A percentile compares a stretch with the other conserved stretches of the same genome.
Evolutionary conservation across 2,797 vertebrate genomes (phyloP).

Genomic region (Kryptopterus vitreolus): DNA sequence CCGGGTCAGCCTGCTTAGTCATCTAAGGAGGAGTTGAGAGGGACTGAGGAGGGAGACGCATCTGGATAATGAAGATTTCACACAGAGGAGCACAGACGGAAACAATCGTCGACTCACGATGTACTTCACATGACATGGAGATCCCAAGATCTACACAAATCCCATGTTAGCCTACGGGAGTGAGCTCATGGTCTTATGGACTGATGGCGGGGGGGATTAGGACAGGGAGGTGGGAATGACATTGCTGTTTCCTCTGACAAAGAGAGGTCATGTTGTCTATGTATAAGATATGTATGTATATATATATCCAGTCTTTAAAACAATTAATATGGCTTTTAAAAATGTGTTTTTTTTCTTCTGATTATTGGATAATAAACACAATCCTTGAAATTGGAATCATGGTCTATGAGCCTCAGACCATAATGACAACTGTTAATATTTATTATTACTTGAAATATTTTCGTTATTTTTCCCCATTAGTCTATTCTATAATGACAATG

Average conservation of each 20-base stretch:
- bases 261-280: conserved; percentile 1
- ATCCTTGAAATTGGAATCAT: no score
- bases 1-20: conserved; percentile 38
- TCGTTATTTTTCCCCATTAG: no score
- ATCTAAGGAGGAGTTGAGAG: conserved; percentile 31
- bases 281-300: background rate
- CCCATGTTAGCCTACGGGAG: background rate
- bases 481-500: no score
- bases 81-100: conserved; percentile 40
- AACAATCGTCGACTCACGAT: conserved; percentile 45
- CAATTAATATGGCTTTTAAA: no score
- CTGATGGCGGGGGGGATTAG: background rate
- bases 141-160: conserved; percentile 7
- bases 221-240: background rate
- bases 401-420: no score
- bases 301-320: background rate
- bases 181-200: background rate
- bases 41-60: background rate
- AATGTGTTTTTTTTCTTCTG: no score
- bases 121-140: background rate
- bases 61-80: conserved; percentile 40
- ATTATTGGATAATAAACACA: no score
- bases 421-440: no score
- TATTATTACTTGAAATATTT: no score
- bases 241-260: background rate